Conservation (phyloP, 2,113 vertebrate genomes). For the Herpailurus yagouaroundi region DNA sequence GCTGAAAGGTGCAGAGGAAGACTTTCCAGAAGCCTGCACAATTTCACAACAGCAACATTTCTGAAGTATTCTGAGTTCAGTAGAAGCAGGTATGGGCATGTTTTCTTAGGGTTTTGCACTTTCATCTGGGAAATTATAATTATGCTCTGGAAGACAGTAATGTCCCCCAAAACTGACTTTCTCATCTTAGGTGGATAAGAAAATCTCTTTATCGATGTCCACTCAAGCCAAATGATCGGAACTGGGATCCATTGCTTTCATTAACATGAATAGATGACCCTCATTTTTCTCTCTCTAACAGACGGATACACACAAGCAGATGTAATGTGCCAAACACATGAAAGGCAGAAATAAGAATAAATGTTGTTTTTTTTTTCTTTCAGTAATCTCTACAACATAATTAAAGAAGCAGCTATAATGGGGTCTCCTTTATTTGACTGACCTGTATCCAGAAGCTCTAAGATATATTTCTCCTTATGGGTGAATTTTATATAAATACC, state of each 20-base stretch:
- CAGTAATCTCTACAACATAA: background rate
- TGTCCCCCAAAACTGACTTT: background rate
- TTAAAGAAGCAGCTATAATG: background rate
- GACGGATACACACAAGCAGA: background rate
- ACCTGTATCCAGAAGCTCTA: background rate
- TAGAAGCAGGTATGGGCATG: background rate
- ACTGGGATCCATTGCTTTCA: background rate
- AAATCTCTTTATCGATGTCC: background rate
- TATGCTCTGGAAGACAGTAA: background rate
- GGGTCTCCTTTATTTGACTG: background rate
- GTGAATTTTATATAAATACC: background rate
- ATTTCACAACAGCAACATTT: background rate
- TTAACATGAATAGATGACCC: background rate
- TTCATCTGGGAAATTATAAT: background rate
- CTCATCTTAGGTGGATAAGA: background rate
- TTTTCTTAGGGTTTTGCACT: background rate
- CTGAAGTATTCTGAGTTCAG: background rate
- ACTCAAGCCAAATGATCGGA: background rate
- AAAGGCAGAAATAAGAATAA: background rate
- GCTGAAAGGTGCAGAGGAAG: background rate
- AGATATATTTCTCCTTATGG: constrained; percentile 7
- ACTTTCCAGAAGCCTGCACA: background rate
- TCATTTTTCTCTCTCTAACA: background rate
- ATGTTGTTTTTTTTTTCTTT: background rate
- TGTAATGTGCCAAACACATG: background rate